Evolutionary conservation across 1,140 invertebrate genomes (phyloP).

Genomic region (Drosophila eugracilis): DNA sequence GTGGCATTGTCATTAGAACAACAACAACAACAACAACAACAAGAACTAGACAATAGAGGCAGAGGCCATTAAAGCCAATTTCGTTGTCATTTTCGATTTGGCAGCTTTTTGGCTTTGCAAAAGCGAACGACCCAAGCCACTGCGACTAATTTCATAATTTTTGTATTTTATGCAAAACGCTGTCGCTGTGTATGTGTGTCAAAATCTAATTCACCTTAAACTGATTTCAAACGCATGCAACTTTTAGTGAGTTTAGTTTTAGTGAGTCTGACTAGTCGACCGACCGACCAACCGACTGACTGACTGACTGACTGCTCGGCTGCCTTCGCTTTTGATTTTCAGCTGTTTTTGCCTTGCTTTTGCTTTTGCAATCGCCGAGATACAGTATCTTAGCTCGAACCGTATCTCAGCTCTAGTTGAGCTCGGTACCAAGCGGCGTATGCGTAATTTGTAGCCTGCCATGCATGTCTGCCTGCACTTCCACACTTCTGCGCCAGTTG

Average conservation of each 20-base stretch:
- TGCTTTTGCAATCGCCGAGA: slow-evolving; percentile 65
- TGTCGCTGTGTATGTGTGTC: slow-evolving; percentile 50
- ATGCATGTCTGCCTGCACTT: slow-evolving; percentile 68
- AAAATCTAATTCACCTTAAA: slow-evolving; percentile 84
- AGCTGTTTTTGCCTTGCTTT: slow-evolving; percentile 17
- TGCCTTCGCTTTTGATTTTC: slow-evolving; percentile 10
- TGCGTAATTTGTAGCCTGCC: slow-evolving; percentile 78
- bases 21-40: slow-evolving; percentile 5
- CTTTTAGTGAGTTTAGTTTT: slow-evolving; percentile 46
- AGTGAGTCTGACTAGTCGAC: slow-evolving; percentile 49
- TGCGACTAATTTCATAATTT: slow-evolving; percentile 74
- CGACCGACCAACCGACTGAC: too few relatives aligned
- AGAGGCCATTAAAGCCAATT: slow-evolving; percentile 64
- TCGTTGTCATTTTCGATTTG: slow-evolving; percentile 75
- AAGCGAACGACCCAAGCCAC: slow-evolving; percentile 43
- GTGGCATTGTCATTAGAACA: slow-evolving; percentile 15
- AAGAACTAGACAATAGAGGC: slow-evolving; percentile 11
- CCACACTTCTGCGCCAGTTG: slow-evolving; percentile 29
- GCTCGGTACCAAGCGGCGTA: slow-evolving; percentile 59
- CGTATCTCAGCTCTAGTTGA: slow-evolving; percentile 20
- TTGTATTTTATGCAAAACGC: slow-evolving; percentile 46
- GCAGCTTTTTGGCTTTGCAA: slow-evolving; percentile 61
- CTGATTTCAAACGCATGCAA: slow-evolving; percentile 80
- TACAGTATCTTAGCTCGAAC: slow-evolving; percentile 62
- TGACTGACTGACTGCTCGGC: slow-evolving; percentile 33